Evolutionary conservation across 1,140 invertebrate species (phyloP).

Genomic region (Ceratoteleas bidentatus): DNA sequence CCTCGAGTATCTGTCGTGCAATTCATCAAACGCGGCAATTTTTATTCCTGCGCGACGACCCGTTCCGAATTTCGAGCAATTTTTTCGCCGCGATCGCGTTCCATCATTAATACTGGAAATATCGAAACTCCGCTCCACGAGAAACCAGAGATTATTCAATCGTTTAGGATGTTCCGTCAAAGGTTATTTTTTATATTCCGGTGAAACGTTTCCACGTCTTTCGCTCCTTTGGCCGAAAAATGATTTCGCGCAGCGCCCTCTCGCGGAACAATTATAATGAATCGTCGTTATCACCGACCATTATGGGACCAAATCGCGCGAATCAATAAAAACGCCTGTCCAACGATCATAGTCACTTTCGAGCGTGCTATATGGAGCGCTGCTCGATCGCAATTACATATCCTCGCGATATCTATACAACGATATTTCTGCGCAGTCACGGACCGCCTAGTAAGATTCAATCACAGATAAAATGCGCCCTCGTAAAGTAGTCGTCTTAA

Average conservation of each 20-base stretch:
- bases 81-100: slow-evolving; percentile 1
- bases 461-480: slow-evolving; percentile 62
- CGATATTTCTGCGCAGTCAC: slow-evolving; percentile 64
- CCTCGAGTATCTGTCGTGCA: too few relatives aligned
- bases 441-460: slow-evolving; percentile 66
- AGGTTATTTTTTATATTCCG: slow-evolving; percentile 7
- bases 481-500: slow-evolving; percentile 57
- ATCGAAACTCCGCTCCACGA: slow-evolving; percentile 1
- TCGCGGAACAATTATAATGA: slow-evolving; percentile 1
- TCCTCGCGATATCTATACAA: slow-evolving; percentile 56
- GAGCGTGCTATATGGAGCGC: slow-evolving; percentile 51
- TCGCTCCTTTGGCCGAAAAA: background rate
- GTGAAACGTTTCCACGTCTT: slow-evolving; percentile 1
- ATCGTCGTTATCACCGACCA: slow-evolving; percentile 14
- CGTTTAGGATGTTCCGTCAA: background rate
- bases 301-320: slow-evolving; percentile 10
- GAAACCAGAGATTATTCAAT: slow-evolving; percentile 11
- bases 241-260: too few relatives aligned
- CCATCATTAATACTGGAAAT: slow-evolving; percentile 19
- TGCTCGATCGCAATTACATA: slow-evolving; percentile 62
- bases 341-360: slow-evolving; percentile 25
- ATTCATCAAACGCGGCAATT: background rate
- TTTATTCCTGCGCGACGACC: slow-evolving; percentile 5
- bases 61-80: background rate
- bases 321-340: slow-evolving; percentile 49